Evolutionary conservation across 2,797 vertebrate genomes (phyloP).

Genomic region (Nyctalus aviator): DNA sequence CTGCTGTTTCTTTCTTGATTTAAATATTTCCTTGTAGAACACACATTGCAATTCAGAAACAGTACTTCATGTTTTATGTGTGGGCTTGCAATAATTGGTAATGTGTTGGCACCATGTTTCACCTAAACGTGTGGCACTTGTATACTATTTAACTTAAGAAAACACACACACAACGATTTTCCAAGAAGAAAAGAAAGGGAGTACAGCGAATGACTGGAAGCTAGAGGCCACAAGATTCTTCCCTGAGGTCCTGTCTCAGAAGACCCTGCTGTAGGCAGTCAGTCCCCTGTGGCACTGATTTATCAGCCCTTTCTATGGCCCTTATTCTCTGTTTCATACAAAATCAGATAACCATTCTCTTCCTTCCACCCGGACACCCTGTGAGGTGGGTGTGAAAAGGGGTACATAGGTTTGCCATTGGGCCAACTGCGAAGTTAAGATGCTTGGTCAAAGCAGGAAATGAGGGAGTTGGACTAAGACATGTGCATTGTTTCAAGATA

Average conservation of each 20-base stretch:
- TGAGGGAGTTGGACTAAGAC: neutral
- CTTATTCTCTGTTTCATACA: neutral
- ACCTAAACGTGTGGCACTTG: neutral
- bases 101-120: neutral
- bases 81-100: neutral
- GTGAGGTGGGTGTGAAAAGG: neutral
- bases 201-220: neutral
- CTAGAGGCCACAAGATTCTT: neutral
- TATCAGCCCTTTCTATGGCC: too few species aligned
- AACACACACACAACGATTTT: neutral
- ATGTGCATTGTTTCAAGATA: neutral
- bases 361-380: neutral
- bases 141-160: neutral
- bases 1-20: neutral
- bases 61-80: neutral
- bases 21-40: neutral
- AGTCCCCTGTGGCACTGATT: accelerated
- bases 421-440: neutral
- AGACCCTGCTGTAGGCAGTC: too few species aligned
- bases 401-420: neutral
- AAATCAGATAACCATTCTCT: neutral
- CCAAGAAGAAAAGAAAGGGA: neutral
- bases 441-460: neutral
- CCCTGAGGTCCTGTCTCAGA: neutral
- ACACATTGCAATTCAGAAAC: neutral